Base-by-base conservation (phyloP, 1,140 invertebrate species). In the Cepaea nemoralis region DNA sequence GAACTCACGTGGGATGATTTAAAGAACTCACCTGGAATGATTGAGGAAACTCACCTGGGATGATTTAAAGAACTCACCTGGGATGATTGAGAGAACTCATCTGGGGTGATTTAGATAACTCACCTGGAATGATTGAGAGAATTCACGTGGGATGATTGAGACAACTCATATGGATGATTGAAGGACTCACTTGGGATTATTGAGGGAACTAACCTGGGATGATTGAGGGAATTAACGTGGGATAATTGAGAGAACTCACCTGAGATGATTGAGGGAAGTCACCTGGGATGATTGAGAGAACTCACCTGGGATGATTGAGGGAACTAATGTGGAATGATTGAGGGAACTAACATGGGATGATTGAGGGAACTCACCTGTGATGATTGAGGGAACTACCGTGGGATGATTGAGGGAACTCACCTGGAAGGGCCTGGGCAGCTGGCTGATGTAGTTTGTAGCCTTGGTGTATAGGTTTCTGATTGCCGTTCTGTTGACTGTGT, bases 391-490 rank as follows among this genome's bases (percentile, higher is more conserved):
- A 66, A n/a, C 31, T 12, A 33, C 31, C 33, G 37, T 6, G 10
- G 10, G 10, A 14, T 35, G 24, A 12, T 33, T 6, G 39, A 35
- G 1, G 2, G 1, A 5, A 8, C 31, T n/a, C 40, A 74, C 71
- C 71, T 74, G 71, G n/a, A 74, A 74, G 16, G 71, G 71, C 33
- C 50, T 74, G 19, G 71, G 71, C 10, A 74, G 71, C 33, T 42
- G 16, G 31, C 10, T 48, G 22, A 48, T 42, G 42, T 45, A 74
- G 8, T 37, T 48, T 0, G 5, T 16, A n/a, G 42, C 71, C 22
- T 19, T 31, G 0, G 14, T 1, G 42, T 74, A 74, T 22, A 74
- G 42, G 33, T 48, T 35, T 50, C 31, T 42, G 6, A 74, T n/a
- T 33, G 24, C 0, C 31, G 39, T 74, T 48, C 71, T 42, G 71